Conservation (phyloP, 37 sponge, comb jelly and placozoan genomes). For the Ephydatia muelleri region DNA sequence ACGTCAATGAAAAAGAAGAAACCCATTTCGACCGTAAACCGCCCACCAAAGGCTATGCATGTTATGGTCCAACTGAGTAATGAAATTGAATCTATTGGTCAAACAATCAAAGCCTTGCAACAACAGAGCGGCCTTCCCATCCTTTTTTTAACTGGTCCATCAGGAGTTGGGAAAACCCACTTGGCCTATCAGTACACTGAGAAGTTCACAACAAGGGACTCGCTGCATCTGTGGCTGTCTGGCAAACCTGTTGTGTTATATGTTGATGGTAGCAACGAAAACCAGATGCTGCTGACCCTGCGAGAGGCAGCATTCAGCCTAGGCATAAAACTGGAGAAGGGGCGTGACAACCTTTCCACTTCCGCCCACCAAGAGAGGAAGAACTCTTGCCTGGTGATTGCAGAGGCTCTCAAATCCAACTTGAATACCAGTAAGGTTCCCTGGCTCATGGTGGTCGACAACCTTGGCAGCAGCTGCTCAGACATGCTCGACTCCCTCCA, state of each 20-base stretch:
- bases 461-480: conserved; percentile 2
- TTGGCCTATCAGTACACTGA: conserved; percentile 48
- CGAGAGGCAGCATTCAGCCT: conserved; percentile 34
- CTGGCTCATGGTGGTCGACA: conserved; percentile 68
- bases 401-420: conserved; percentile 6
- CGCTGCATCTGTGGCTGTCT: neutral
- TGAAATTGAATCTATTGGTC: neutral
- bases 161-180: conserved; percentile 78
- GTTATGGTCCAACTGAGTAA: neutral
- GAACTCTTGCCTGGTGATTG: neutral
- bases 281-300: conserved; percentile 13
- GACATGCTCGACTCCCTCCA: neutral
- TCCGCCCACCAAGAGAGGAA: neutral
- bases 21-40: neutral
- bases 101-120: neutral
- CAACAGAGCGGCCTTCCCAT: neutral
- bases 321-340: conserved; percentile 4
- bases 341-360: neutral
- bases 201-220: conserved; percentile 14
- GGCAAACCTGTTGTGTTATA: conserved; percentile 40
- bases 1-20: neutral
- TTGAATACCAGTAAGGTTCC: conserved; percentile 18
- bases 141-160: conserved; percentile 54
- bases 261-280: conserved; percentile 13
- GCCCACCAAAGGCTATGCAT: conserved; percentile 5